Percentiles rank a stretch among this genome's conserved stretches.
These are phyloP conservation scores for Drosophila quinaria DNA, from an alignment of 2,888 invertebrate species.

Conservation along the genomic window DNA sequence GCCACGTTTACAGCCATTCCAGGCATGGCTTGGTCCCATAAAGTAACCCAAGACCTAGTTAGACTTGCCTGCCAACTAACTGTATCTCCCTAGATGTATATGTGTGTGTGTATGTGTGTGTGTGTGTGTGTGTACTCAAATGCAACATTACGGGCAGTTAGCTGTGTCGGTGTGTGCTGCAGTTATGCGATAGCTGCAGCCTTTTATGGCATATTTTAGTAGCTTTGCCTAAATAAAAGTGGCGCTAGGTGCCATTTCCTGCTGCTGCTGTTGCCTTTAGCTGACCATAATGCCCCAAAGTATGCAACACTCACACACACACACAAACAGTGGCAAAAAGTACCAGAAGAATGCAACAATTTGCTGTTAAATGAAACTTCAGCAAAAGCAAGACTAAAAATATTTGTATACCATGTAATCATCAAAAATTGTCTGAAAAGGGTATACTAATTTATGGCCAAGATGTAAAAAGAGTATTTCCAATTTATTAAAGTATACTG, in stretches of 20 bases:
- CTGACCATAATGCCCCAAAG: conserved; percentile 63
- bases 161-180: conserved; percentile 67
- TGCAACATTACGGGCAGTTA: conserved; percentile 73
- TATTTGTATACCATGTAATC: conserved; percentile 20
- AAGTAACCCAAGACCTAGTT: conserved; percentile 71
- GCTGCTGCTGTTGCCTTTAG: conserved; percentile 19
- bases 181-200: conserved; percentile 75
- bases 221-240: conserved; percentile 73
- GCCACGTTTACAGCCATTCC: conserved; percentile 45
- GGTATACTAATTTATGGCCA: background rate
- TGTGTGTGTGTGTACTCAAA: conserved; percentile 47
- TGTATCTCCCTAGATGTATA: background rate
- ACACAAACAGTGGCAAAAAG: conserved; percentile 11
- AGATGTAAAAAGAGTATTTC: background rate
- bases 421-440: background rate
- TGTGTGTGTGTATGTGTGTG: conserved; percentile 9
- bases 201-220: conserved; percentile 76
- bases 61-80: conserved; percentile 42
- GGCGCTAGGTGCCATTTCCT: conserved; percentile 60
- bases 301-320: conserved; percentile 32
- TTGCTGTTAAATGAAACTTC: conserved; percentile 70
- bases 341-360: conserved; percentile 70
- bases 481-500: background rate
- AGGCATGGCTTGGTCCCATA: conserved; percentile 52
- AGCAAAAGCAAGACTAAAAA: conserved; percentile 36